Conservation (phyloP, 1,140 invertebrate species). For the Drosophila pectinifera region DNA sequence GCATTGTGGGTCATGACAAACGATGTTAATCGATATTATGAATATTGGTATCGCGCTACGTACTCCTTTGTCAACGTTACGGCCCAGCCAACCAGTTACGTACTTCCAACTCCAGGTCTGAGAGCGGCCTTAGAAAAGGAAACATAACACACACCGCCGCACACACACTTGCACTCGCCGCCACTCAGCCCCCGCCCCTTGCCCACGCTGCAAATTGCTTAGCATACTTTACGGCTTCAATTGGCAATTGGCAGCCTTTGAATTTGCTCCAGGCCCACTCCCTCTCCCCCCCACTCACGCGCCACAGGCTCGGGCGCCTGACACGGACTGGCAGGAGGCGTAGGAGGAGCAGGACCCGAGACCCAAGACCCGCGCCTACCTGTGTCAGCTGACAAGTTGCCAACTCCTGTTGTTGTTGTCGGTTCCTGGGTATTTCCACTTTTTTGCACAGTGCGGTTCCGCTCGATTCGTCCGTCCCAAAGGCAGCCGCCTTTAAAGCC, state of each 20-base stretch:
- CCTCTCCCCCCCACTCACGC: slow-evolving; percentile 24
- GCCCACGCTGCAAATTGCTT: slow-evolving; percentile 71
- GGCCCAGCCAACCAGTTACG: slow-evolving; percentile 13
- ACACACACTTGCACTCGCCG: slow-evolving; percentile 16
- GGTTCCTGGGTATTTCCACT: slow-evolving; percentile 31
- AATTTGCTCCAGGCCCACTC: slow-evolving; percentile 59
- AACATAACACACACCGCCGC: slow-evolving; percentile 71
- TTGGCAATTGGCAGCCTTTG: slow-evolving; percentile 82
- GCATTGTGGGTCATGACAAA: not conserved
- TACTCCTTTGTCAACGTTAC: too few relatives aligned
- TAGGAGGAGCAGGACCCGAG: too few relatives aligned
- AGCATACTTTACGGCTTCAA: slow-evolving; percentile 82
- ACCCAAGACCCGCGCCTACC: slow-evolving; percentile 63
- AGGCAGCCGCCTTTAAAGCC: not conserved
- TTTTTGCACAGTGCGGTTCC: slow-evolving; percentile 5
- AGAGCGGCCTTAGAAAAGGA: slow-evolving; percentile 14
- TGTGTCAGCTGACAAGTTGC: slow-evolving; percentile 78
- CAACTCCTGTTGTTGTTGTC: slow-evolving; percentile 54
- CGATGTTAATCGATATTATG: not conserved
- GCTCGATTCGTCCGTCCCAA: not conserved
- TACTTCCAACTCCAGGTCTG: not conserved
- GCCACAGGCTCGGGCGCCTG: slow-evolving; percentile 21
- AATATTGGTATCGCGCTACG: not conserved
- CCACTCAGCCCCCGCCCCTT: slow-evolving; percentile 3
- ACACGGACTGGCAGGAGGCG: slow-evolving; percentile 23